Conservation (phyloP, 2,888 invertebrate species). For the Exephanes ischioxanthus region DNA sequence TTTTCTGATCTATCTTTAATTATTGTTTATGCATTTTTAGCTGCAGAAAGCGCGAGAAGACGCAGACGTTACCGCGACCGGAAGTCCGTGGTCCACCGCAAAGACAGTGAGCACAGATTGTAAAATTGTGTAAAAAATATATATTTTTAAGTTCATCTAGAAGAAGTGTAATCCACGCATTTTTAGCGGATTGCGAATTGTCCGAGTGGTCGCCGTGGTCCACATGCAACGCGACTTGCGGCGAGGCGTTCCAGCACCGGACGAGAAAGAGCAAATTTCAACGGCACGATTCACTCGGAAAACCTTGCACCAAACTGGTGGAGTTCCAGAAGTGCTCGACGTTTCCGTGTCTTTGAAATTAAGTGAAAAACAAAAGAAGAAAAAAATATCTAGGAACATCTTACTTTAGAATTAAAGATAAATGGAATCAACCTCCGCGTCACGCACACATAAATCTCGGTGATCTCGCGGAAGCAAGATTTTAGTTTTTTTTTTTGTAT, state of each 20-base stretch:
- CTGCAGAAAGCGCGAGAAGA: conserved; percentile 33
- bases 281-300: conserved; percentile 78
- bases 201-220: conserved; percentile 92
- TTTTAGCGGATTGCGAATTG: conserved; percentile 78
- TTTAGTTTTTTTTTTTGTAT: background rate
- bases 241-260: conserved; percentile 91
- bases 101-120: conserved; percentile 35
- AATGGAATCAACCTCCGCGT: conserved; percentile 35
- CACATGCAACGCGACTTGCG: conserved; percentile 95
- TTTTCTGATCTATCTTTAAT: background rate
- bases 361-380: background rate
- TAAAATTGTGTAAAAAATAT: background rate
- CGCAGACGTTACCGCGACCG: conserved; percentile 66
- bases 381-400: background rate
- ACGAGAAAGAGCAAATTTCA: conserved; percentile 88
- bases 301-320: conserved; percentile 81
- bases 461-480: conserved; percentile 47
- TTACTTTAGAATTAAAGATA: conserved; percentile 1
- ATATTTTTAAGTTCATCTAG: background rate
- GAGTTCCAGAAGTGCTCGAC: conserved; percentile 78
- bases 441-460: conserved; percentile 46
- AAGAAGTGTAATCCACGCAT: conserved; percentile 20
- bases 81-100: conserved; percentile 33
- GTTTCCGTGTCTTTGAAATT: conserved; percentile 58
- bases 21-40: conserved; percentile 24